Percentiles rank a stretch among this genome's conserved stretches.
phyloP scores from a whole-genome alignment of 2,888 invertebrate genomes.

The Agrochola litura region DNA sequence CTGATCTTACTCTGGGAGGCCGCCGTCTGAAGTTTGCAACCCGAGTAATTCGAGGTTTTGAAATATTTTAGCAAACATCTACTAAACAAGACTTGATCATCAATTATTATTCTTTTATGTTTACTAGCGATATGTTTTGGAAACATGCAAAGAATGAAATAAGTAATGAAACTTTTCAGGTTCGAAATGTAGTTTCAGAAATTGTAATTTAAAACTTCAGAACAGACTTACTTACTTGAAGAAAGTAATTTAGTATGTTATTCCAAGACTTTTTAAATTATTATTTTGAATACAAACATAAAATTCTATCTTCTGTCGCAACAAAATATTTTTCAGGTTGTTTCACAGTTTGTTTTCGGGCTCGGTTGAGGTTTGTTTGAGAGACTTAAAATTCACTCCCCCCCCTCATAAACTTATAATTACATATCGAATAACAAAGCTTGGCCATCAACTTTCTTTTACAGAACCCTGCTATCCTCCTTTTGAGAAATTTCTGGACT shows the following conservation, averaged over 20 bases:
- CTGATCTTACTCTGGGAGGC: conserved; percentile 18
- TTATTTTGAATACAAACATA: conserved; percentile 10
- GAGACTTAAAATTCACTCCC: conserved; percentile 2
- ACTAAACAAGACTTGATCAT: conserved; percentile 2
- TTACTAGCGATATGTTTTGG: not conserved
- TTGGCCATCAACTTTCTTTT: conserved; percentile 27
- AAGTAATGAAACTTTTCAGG: not conserved
- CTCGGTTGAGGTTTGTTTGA: conserved; percentile 1
- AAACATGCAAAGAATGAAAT: not conserved
- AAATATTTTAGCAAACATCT: conserved; percentile 15
- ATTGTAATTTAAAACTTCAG: conserved; percentile 9
- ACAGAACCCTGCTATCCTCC: not conserved
- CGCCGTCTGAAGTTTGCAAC: conserved; percentile 29
- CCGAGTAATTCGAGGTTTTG: conserved; percentile 11
- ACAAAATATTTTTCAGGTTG: not conserved
- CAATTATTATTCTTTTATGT: not conserved
- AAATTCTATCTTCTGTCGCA: not conserved
- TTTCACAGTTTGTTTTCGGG: conserved; percentile 6
- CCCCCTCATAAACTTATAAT: conserved; percentile 39
- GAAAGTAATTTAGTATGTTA: conserved; percentile 16
- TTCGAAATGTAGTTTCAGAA: not conserved
- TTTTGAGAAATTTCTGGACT: conserved; percentile 5
- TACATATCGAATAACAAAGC: conserved; percentile 37
- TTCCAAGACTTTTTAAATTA: not conserved
- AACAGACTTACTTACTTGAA: conserved; percentile 3